Base-by-base conservation (phyloP, 2,113 vertebrate species). In the Odocoileus hemionus region DNA sequence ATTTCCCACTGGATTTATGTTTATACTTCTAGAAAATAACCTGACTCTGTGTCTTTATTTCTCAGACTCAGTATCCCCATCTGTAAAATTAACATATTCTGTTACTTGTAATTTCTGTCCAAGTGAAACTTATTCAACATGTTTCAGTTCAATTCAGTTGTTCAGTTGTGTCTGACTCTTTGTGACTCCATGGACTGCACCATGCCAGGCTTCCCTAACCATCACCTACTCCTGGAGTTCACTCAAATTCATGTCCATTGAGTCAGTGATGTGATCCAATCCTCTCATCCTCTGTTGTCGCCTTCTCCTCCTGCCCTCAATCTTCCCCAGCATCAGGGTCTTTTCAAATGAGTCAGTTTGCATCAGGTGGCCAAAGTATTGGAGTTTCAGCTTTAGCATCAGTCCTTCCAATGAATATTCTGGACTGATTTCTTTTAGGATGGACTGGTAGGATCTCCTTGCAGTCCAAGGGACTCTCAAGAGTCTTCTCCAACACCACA, bases 201-300 rank as follows among this genome's bases (percentile, higher is more conserved):
- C n/a, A 36, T 0, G 5, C n/a, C 17, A 70, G 64, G n/a, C n/a
- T 19, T 5, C 3, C n/a, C 64, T 36, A 9, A 36, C n/a, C n/a
- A 70, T 70, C 17, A 70, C 17, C 9, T 19, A 36, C 64, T 67
- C 64, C n/a, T 11, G 17, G 64, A 70, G 17, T 36, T 70, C 11
- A 36, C n/a, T 70, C 17, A 70, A 36, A 70, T 19, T 36, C 9
- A 70, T 36, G n/a, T 70, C 64, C n/a, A 70, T 36, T 36, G 9
- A 36, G 17, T 70, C 2, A 5, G n/a, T 70, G n/a, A 70, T 70
- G 64, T 17, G 17, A 70, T 36, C 64, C n/a, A 70, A 36, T 9
- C 1, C 21, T 36, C 64, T 70, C 8, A 70, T 36, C n/a, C 0
- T 36, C n/a, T 21, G 64, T 36, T 0, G 0, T 36, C 17, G 2